Evolutionary conservation across 1,140 invertebrate species (phyloP), one percentile per base, ranked within the genome.

Genomic region (Calosoma granatense): DNA sequence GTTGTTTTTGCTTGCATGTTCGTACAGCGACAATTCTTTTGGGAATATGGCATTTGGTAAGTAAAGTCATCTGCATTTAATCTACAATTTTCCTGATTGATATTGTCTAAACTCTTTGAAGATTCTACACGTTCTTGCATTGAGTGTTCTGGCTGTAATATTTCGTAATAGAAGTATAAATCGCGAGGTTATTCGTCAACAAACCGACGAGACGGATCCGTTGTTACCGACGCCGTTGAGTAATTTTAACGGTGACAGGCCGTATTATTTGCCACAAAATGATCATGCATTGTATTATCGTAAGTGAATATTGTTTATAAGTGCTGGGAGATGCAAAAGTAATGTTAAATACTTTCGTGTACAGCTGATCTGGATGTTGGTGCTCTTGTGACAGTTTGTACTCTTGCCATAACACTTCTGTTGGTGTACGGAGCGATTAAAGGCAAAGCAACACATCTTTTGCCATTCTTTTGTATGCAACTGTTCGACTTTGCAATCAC

Each of bases 391-490:
- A 87, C 86, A 58, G 78, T 90, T 55, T 87, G 85, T 68, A 88
- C 85, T 53, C 78, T 91, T 66, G 78, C 83, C 22, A 88, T 91
- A 52, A 88, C 87, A 2, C 69, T 90, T 26, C 78, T 90, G 71
- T 81, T 93, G 78, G 82, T 92, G 20, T 92, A 90, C 72, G 90
- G 89, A 57, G 84, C 87, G 3, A 77, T 87, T 15, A 81, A 88
- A 69, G 86, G 84, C 39, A 87, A 87, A 66, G 86, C 89, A 0
- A 83, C 83, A 0, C 88, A 90, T 69, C 71, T 94, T 51, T 78
- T 93, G 73, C 90, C 90, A 1, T 92, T 92, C 75, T 92, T 93
- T 76, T 90, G 88, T 63, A 76, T 92, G 1, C 88, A 91, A 76
- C 80, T 92, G 36, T 92, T 92, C 70, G 88, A 92, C 73, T 92